Evolutionary conservation across 2,113 vertebrate genomes (phyloP).

Genomic region (Scomber colias): DNA sequence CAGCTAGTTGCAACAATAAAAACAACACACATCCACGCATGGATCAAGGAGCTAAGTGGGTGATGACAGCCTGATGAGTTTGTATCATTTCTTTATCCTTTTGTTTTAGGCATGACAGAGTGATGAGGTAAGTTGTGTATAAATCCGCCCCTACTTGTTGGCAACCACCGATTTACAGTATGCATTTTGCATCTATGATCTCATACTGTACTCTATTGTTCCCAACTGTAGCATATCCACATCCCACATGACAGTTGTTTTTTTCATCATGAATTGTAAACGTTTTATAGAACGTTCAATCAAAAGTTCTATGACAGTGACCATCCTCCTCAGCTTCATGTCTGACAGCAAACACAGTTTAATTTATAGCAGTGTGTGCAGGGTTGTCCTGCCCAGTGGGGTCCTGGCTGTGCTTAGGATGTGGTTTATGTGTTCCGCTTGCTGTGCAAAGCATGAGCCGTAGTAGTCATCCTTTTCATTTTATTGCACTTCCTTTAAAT

Average conservation of each 20-base stretch:
- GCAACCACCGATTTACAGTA: too few relatives aligned
- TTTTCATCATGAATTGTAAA: conserved; percentile 21
- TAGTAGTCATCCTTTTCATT: conserved; percentile 72
- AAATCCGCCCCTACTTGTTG: too few relatives aligned
- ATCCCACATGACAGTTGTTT: conserved; percentile 24
- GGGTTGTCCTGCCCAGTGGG: conserved; percentile 62
- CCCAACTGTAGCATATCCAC: not conserved
- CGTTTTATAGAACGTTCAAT: conserved; percentile 21
- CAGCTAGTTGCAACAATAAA: not conserved
- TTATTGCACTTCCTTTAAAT: conserved; percentile 62
- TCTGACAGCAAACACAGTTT: conserved; percentile 55
- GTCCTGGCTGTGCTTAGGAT: conserved; percentile 71
- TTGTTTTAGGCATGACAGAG: too few relatives aligned
- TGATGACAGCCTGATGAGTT: not conserved
- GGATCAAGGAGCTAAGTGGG: not conserved
- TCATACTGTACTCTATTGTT: too few relatives aligned
- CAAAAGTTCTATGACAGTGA: not conserved
- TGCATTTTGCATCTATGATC: not conserved
- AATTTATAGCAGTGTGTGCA: conserved; percentile 63
- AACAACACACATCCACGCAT: not conserved
- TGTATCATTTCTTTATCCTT: not conserved
- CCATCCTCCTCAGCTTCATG: conserved; percentile 29
- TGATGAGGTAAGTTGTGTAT: too few relatives aligned
- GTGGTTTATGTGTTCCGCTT: conserved; percentile 71
- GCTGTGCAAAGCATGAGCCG: conserved; percentile 55